Base-by-base conservation (phyloP, 2,888 invertebrate genomes). In the Theodoxus fluviatilis region DNA sequence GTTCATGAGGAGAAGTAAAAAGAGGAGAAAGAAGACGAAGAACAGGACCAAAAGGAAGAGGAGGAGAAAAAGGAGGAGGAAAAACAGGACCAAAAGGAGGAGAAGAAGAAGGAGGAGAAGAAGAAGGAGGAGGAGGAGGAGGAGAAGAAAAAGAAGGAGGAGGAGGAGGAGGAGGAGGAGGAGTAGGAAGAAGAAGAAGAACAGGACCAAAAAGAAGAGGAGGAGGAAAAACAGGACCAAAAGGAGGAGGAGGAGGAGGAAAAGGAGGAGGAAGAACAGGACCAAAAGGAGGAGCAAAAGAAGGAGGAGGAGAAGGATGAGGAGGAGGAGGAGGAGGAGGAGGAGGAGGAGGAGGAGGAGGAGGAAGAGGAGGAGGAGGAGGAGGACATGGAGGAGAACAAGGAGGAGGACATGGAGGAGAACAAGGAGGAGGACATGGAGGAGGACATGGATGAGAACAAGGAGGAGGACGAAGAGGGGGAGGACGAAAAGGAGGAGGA, bases 271-370 rank as follows among this genome's bases (percentile, higher is more conserved):
- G 43, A 12, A 15, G 43, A 12, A 37, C 25, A 61, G 9, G 12
- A 28, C 6, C 9, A 61, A 25, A 28, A 25, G 12, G 9, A n/a
- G 9, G n/a, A 9, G 61, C 12, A n/a, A 28, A 12, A 67, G 37
- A 7, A 37, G 33, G 33, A 52, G 37, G 22, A 37, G 55, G 67
- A 55, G 28, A 52, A 35, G 55, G 35, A 35, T 35, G 3, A 49
- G 63, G 63, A 63, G 57, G 55, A 25, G 15, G 25, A 68, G 68
- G 61, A 38, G 43, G 61, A 68, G 6, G 40, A 40, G 40, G 31
- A 40, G 25, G 22, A 49, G 55, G 55, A 67, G 28, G 35, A 22
- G 55, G 28, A 55, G 6, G 35, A 40, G 35, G 55, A 67, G 12
- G 25, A 35, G 22, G 22, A 55, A 7, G 22, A 35, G 35, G 55